Evolutionary conservation across 1,140 invertebrate genomes (phyloP).

Genomic region (Chironomus tepperi): DNA sequence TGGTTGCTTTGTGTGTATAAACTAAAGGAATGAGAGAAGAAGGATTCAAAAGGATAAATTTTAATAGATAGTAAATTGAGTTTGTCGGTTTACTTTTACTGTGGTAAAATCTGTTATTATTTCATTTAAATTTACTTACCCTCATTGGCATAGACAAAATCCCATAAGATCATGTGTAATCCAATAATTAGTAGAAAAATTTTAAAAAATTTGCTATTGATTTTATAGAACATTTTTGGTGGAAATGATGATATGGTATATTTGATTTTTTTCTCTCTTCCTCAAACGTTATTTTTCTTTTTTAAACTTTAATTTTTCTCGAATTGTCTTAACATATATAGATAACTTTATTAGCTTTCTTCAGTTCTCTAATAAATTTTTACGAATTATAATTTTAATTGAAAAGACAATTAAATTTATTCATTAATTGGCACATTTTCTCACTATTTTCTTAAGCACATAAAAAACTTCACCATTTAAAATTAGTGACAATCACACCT

Average conservation of each 20-base stretch:
- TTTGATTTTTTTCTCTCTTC: neutral
- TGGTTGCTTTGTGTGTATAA: neutral
- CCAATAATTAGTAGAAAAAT: slow-evolving; percentile 5
- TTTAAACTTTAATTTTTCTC: neutral
- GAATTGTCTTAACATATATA: neutral
- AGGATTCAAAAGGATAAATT: neutral
- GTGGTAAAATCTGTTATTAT: too few species aligned
- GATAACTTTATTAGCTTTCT: neutral
- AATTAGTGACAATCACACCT: too few species aligned
- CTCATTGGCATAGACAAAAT: neutral
- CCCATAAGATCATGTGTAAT: neutral
- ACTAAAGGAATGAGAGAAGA: neutral
- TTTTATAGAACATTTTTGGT: neutral
- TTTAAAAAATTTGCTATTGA: neutral
- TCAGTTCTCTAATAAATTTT: too few species aligned
- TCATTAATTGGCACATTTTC: slow-evolving; percentile 18
- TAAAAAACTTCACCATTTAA: too few species aligned
- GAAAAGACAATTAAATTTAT: neutral
- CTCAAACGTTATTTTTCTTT: neutral
- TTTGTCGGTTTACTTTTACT: too few species aligned
- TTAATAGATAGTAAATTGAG: neutral
- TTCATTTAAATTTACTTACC: neutral
- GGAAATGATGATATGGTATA: neutral
- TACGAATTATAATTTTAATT: neutral
- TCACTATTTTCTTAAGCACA: too few species aligned